Evolutionary conservation across 2,113 vertebrate genomes (phyloP), one percentile per base, ranked within the genome.

Genomic region (Poecile atricapillus): DNA sequence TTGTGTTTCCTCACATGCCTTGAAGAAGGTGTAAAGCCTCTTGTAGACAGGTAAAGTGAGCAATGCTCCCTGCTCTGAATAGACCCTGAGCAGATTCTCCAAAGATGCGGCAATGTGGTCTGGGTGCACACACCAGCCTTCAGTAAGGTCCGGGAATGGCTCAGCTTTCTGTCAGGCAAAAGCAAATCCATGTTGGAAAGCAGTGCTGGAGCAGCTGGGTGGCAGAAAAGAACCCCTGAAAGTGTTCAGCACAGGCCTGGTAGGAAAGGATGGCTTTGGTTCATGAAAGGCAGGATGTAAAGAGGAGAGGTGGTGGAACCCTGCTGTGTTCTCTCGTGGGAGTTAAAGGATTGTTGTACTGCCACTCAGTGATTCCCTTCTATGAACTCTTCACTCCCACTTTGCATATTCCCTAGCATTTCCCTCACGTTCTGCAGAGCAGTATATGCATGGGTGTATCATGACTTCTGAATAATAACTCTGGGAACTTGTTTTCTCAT

Each of bases 321-420:
- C 1, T 69, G 27, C 53, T 43, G 24, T 0, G 0, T 41, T 64
- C 87, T 65, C 68, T 76, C 0, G 2, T 74, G 39, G 65, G 55
- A 74, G 22, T 81, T 80, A 31, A 81, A 75, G 69, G 83, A 78
- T 87, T 85, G 59, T 73, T 90, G 49, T 59, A 60, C 60, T 3
- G 2, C n/a, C 5, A 5, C 60, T n/a, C 56, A 89, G 75, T 59
- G 89, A 92, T 92, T 92, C 89, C 64, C 47, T 93, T 39, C 80
- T 68, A 31, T 78, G 83, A 90, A 43, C 74, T 78, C 55, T 58
- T 93, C 78, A 83, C 62, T 89, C 64, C 67, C 83, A 43, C 73
- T 92, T 89, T 63, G 22, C 47, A 13, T 94, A 46, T 64, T 87
- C 53, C 47, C 11, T 8, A 53, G 33, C 81, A 84, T 89, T 62